Evolutionary conservation across 2,113 vertebrate species (phyloP), one percentile per base, ranked within the genome.

Genomic region (Ursus arctos): DNA sequence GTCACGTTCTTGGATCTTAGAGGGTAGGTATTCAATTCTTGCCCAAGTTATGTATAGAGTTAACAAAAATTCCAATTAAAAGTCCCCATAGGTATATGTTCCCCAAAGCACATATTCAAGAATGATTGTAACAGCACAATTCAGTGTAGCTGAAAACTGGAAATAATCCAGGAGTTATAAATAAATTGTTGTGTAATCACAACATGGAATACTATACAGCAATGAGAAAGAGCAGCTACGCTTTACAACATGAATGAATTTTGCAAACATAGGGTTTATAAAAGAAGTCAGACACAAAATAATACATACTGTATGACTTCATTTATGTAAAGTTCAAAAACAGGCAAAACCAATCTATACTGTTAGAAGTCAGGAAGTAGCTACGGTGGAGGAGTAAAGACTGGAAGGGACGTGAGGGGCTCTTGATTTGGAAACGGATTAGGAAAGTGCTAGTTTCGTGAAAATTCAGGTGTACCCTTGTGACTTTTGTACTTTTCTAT

Each of bases 41-140:
- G 22, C n/a, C 77, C 36, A 80, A 63, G 26, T 93, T 90, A 86
- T 10, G 0, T 88, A 26, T 55, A 84, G 49, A 47, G 24, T 69
- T 86, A 31, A 49, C 84, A 76, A 57, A 74, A 63, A 82, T 43
- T 82, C n/a, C 51, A 81, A 72, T 92, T 49, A 88, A 94, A 91
- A 84, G 43, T 83, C 28, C 22, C 19, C n/a, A 53, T 49, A 49
- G n/a, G 16, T 87, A 31, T 79, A 43, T 88, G 33, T 88, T 74
- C 19, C 21, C 33, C 21, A 69, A 83, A 57, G 14, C 21, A 63
- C 11, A 26, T 24, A 9, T 36, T 82, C 31, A 88, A 55, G 40
- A 61, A 88, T 74, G 22, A 57, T 83, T 33, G 51, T 67, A 59
- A 67, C 13, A 71, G 7, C 51, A 96, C 36, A n/a, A 86, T 24